Percentiles rank a stretch among this genome's conserved stretches.
phyloP scores from a whole-genome alignment of 2,113 vertebrate genomes.

The Calonectris borealis region DNA sequence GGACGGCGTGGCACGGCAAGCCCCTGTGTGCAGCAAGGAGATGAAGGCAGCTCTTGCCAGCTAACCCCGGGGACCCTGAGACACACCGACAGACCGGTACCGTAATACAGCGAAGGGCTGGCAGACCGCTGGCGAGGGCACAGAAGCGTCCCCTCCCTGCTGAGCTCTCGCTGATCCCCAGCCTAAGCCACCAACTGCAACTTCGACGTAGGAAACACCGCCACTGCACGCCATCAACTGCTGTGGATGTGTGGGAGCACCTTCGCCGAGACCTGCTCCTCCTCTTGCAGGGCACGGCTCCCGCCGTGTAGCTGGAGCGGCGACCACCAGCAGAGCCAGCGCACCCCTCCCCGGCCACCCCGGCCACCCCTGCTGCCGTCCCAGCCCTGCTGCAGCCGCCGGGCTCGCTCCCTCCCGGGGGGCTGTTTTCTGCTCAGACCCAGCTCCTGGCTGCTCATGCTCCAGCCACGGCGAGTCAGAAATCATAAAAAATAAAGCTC shows the following conservation, averaged over 20 bases:
- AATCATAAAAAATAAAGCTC: background rate
- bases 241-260: background rate
- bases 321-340: background rate
- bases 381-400: background rate
- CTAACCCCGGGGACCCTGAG: background rate
- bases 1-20: background rate
- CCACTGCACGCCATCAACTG: background rate
- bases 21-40: background rate
- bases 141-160: background rate
- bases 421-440: background rate
- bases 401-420: accelerated
- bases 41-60: background rate
- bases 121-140: background rate
- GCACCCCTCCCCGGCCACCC: accelerated
- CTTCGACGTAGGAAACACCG: accelerated
- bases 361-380: background rate
- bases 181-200: background rate
- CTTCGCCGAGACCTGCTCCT: background rate
- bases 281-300: background rate
- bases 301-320: accelerated
- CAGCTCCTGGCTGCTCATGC: background rate
- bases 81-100: accelerated
- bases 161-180: background rate
- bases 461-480: background rate
- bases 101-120: accelerated